Conservation (phyloP, 1,140 invertebrate species). For the Lerema accius region DNA sequence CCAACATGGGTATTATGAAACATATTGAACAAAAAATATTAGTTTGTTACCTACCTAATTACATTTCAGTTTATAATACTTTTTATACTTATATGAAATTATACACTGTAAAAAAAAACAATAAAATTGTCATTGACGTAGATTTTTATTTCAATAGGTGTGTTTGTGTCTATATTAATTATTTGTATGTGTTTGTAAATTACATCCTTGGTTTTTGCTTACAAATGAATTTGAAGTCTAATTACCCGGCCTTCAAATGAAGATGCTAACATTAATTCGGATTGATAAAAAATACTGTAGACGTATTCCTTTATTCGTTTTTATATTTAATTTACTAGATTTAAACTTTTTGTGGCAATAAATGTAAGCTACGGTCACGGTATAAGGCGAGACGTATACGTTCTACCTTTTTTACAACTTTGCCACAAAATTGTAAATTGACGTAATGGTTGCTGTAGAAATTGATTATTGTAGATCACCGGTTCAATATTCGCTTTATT, state of each 20-base stretch:
- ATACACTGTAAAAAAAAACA: no score
- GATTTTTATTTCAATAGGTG: background rate
- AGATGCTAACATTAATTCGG: slow-evolving; percentile 16
- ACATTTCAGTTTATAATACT: no score
- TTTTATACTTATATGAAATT: no score
- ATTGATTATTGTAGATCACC: slow-evolving; percentile 25
- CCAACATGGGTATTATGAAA: no score
- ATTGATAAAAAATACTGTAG: slow-evolving; percentile 26
- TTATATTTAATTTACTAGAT: background rate
- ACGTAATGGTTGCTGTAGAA: slow-evolving; percentile 25
- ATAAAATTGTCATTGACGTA: no score
- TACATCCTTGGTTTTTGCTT: no score
- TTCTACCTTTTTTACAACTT: slow-evolving; percentile 17
- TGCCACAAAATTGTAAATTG: slow-evolving; percentile 26
- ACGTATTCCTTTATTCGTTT: slow-evolving; percentile 13
- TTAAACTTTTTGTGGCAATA: slow-evolving; percentile 27
- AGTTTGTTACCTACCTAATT: no score
- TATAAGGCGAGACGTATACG: slow-evolving; percentile 28
- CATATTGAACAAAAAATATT: no score
- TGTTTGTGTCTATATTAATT: no score
- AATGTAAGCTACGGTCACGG: slow-evolving; percentile 26
- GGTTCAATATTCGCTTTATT: no score
- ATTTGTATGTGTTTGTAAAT: no score
- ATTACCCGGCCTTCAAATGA: slow-evolving; percentile 21
- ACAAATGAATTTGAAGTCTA: no score